Evolutionary conservation across 1,140 invertebrate genomes (phyloP).

Genomic region (Acromyrmex heyeri): DNA sequence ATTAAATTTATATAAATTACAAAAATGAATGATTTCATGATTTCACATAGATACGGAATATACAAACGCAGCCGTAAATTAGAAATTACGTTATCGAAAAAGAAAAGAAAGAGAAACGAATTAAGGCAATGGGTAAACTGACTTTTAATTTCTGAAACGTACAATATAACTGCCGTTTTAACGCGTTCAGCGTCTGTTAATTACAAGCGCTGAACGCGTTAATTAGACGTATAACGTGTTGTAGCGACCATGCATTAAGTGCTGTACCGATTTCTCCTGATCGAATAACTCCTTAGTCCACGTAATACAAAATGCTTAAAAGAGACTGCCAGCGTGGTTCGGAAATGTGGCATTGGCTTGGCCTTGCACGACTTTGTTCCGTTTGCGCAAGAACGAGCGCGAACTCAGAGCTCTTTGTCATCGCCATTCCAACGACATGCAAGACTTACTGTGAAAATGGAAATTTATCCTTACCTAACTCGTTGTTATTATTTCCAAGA

Average conservation of each 20-base stretch:
- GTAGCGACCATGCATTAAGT: not conserved
- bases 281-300: not conserved
- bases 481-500: not conserved
- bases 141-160: not conserved
- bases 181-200: slow-evolving; percentile 9
- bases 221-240: not conserved
- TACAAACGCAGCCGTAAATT: not conserved
- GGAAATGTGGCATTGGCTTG: slow-evolving; percentile 52
- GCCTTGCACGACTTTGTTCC: slow-evolving; percentile 53
- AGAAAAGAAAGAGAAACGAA: not conserved
- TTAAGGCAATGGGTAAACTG: no score
- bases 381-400: slow-evolving; percentile 41
- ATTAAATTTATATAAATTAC: not conserved
- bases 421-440: not conserved
- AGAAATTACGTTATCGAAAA: not conserved
- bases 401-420: slow-evolving; percentile 30
- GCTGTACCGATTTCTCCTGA: slow-evolving; percentile 10
- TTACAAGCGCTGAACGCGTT: not conserved
- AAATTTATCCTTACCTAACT: slow-evolving; percentile 4
- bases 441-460: not conserved
- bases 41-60: no score
- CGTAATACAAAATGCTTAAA: not conserved
- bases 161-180: not conserved
- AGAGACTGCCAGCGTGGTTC: not conserved
- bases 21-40: no score